Conservation (phyloP, 2,113 vertebrate species). For the Dipodomys merriami region DNA sequence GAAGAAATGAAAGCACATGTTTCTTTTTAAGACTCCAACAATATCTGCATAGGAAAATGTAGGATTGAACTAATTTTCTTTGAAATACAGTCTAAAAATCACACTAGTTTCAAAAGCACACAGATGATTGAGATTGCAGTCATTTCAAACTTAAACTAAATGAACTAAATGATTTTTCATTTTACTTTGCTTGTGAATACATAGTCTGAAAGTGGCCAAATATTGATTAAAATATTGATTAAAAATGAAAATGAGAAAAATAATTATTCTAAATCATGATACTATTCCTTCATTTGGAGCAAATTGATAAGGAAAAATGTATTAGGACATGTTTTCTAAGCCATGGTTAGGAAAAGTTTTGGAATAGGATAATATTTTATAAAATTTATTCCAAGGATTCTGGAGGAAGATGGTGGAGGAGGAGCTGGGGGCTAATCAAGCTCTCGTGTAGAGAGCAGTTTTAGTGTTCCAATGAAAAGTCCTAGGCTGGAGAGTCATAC, state of each 20-base stretch:
- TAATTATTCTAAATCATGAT: constrained; percentile 27
- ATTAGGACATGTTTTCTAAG: not conserved
- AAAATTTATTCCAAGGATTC: not conserved
- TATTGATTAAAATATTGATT: constrained; percentile 42
- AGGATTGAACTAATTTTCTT: constrained; percentile 43
- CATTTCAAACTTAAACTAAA: constrained; percentile 55
- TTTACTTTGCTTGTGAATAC: constrained; percentile 47
- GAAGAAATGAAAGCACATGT: constrained; percentile 10
- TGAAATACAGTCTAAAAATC: constrained; percentile 52
- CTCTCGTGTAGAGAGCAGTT: too few species aligned
- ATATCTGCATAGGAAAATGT: constrained; percentile 2
- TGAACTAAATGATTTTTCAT: constrained; percentile 54
- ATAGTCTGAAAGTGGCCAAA: constrained; percentile 44
- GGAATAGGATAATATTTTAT: not conserved
- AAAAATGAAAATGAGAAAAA: constrained; percentile 65
- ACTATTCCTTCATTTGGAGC: constrained; percentile 24
- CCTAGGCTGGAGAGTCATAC: too few species aligned
- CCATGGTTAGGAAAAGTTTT: not conserved
- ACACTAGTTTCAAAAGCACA: constrained; percentile 33
- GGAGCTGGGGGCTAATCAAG: too few species aligned
- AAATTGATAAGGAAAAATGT: constrained; percentile 11
- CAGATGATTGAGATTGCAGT: constrained; percentile 62
- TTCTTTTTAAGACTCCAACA: not conserved
- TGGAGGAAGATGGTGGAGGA: too few species aligned
- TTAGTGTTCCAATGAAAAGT: too few species aligned